Base-by-base conservation (phyloP, 2,888 invertebrate genomes). In the Papilio protenor region DNA sequence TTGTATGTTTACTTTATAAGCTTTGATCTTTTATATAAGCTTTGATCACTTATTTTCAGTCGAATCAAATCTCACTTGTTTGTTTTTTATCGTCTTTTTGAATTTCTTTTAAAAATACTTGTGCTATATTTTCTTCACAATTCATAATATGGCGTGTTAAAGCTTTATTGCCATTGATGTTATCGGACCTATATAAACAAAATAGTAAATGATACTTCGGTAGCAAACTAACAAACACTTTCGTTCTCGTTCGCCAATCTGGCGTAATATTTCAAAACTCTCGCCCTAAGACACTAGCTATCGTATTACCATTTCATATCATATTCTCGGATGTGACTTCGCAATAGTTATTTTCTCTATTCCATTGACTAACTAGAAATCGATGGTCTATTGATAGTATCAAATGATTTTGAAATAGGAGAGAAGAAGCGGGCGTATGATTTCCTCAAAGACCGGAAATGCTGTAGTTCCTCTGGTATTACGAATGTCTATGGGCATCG, bases 201-300 rank as follows among this genome's bases (percentile, higher is more conserved):
- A 61, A n/a, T 49, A 71, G n/a, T 49, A 71, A 71, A 21, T 18
- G 33, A 49, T 76, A 49, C 21, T 49, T 27, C 16, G 55, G 45
- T 61, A 72, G 40, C 61, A 73, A 77, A 77, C 61, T 45, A 52
- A 45, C 73, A 69, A 77, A 73, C 73, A 77, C 69, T 77, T 77
- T 59, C 73, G 57, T 61, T 61, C 55, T 66, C 80, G 82, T 79
- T 83, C 77, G 81, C 79, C 69, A 66, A 66, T 66, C n/a, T 40
- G 81, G 85, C 83, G 77, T 88, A 84, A 86, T 85, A 86, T 90
- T 89, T 85, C 89, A 84, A 86, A 85, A 72, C 88, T 86, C 87
- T 87, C 86, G 82, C 80, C 79, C 77, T 49, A 45, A 80, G 83
- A 82, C 77, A 84, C 85, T 87, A 88, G 84, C 86, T 85, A 87